phyloP scores from a whole-genome alignment of 2,113 vertebrate species.

The Seriola rivoliana region DNA sequence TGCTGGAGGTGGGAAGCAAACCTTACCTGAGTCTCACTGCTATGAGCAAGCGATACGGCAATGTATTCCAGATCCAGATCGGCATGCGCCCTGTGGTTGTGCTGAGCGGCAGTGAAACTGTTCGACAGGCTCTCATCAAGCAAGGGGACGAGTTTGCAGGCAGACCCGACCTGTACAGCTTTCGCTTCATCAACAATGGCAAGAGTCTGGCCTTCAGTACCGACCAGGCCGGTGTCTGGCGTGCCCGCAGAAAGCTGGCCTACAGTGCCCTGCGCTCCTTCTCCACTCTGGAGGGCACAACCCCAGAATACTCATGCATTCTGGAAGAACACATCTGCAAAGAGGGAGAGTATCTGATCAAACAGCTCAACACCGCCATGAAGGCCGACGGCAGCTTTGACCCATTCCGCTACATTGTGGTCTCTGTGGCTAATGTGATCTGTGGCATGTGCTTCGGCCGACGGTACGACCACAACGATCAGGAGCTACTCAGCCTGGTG shows the following conservation, averaged over 20 bases:
- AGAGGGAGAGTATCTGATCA: slow-evolving; percentile 83
- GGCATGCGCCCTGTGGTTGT: slow-evolving; percentile 91
- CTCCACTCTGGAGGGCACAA: slow-evolving; percentile 65
- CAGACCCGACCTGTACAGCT: slow-evolving; percentile 88
- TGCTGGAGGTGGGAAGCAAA: slow-evolving; percentile 84
- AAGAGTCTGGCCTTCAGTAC: slow-evolving; percentile 88
- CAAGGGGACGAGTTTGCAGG: slow-evolving; percentile 92
- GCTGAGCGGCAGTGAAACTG: slow-evolving; percentile 86
- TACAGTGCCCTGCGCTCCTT: slow-evolving; percentile 87
- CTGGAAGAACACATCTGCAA: slow-evolving; percentile 88
- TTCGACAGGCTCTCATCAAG: slow-evolving; percentile 89
- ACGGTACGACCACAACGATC: slow-evolving; percentile 84
- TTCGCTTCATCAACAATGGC: slow-evolving; percentile 71
- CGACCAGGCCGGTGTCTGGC: slow-evolving; percentile 81
- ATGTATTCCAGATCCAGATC: slow-evolving; percentile 89
- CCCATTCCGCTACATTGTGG: slow-evolving; percentile 86
- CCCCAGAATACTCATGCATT: slow-evolving; percentile 75
- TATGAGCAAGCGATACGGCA: slow-evolving; percentile 88
- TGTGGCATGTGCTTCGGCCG: slow-evolving; percentile 92
- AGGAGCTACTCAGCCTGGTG: slow-evolving; percentile 87
- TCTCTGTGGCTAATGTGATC: slow-evolving; percentile 92
- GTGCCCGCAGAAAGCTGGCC: slow-evolving; percentile 84
- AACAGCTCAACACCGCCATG: slow-evolving; percentile 82
- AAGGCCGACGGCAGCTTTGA: slow-evolving; percentile 83
- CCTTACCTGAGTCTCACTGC: slow-evolving; percentile 87